These are phyloP conservation scores for Neodiprion pinetum DNA, from an alignment of 1,140 invertebrate genomes.

Conservation along the genomic window DNA sequence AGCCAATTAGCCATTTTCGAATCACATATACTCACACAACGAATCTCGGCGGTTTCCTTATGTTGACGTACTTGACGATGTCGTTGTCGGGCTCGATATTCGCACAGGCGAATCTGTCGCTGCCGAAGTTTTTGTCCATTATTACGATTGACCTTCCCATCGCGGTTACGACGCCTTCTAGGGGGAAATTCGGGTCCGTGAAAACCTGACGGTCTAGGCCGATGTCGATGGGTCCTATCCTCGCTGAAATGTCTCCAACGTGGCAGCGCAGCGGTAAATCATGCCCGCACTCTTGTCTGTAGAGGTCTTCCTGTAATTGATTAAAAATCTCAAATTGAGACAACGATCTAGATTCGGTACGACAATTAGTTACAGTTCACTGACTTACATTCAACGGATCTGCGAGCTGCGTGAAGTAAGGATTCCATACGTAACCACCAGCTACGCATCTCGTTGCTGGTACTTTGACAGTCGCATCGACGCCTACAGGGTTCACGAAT, in stretches of 20 bases:
- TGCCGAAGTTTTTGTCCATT: conserved; percentile 75
- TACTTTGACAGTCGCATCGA: conserved; percentile 85
- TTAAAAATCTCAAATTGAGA: conserved; percentile 20
- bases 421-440: conserved; percentile 92
- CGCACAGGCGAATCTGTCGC: conserved; percentile 83
- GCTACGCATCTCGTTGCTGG: conserved; percentile 85
- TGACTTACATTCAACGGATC: conserved; percentile 84
- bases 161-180: conserved; percentile 78
- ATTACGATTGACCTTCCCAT: conserved; percentile 88
- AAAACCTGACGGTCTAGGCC: conserved; percentile 81
- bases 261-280: conserved; percentile 90
- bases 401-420: conserved; percentile 87
- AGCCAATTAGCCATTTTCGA: background rate
- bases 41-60: conserved; percentile 86
- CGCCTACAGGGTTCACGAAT: conserved; percentile 92
- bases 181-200: conserved; percentile 86
- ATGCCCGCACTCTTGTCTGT: conserved; percentile 84
- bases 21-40: conserved; percentile 73
- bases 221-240: conserved; percentile 84
- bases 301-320: conserved; percentile 76
- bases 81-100: conserved; percentile 92
- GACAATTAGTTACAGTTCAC: background rate
- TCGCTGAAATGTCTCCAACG: conserved; percentile 89
- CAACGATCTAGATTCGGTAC: background rate
- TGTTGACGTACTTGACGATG: conserved; percentile 89